A percentile compares a stretch with the other conserved stretches of the same genome.
Evolutionary conservation across 1,140 invertebrate species (phyloP).

Genomic region (Trichoplusia ni): DNA sequence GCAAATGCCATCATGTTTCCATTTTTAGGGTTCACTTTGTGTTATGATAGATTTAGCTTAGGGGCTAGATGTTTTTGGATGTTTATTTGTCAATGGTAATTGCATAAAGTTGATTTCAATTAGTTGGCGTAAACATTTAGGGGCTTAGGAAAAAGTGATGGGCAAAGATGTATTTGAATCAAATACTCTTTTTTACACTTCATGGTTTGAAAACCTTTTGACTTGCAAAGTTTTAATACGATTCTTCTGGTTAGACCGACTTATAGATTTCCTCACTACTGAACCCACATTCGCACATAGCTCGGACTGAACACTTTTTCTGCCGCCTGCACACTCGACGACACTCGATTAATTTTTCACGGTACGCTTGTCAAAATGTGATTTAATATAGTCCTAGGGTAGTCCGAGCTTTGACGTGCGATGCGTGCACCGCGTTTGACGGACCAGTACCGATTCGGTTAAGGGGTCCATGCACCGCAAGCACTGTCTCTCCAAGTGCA

Average conservation of each 20-base stretch:
- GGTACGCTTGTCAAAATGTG: conserved; percentile 81
- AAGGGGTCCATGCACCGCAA: neutral
- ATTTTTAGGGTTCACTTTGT: conserved; percentile 38
- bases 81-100: too few species aligned
- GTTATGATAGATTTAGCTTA: neutral
- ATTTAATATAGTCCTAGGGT: conserved; percentile 77
- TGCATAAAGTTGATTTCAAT: too few species aligned
- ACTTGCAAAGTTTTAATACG: too few species aligned
- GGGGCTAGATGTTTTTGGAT: too few species aligned
- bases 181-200: too few species aligned
- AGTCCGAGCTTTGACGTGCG: conserved; percentile 71
- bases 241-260: too few species aligned
- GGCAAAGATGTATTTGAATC: too few species aligned
- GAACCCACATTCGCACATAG: too few species aligned
- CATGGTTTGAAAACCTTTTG: too few species aligned
- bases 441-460: conserved; percentile 17
- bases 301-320: conserved; percentile 58
- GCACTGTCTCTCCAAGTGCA: neutral
- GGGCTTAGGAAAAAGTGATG: too few species aligned
- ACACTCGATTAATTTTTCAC: conserved; percentile 81
- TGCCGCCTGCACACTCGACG: conserved; percentile 68
- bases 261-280: too few species aligned
- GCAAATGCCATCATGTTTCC: conserved; percentile 78
- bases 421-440: conserved; percentile 54
- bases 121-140: too few species aligned